These are phyloP conservation scores for Bungarus multicinctus DNA, from an alignment of 2,113 vertebrate species.

Conservation along the genomic window DNA sequence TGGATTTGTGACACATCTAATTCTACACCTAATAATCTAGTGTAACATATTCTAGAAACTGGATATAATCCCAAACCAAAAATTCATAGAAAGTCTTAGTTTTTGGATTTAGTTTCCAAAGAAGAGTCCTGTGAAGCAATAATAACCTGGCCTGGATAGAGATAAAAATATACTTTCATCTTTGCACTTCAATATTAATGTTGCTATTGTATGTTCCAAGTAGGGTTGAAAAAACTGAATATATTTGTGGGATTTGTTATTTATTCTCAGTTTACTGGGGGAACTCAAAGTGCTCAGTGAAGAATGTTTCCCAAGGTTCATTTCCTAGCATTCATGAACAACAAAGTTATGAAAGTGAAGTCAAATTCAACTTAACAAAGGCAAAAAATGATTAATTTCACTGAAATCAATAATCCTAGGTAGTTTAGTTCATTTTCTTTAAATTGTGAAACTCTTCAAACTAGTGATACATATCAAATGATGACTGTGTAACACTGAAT, in stretches of 20 bases:
- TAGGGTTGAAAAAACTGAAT: background rate
- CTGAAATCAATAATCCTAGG: background rate
- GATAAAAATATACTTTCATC: background rate
- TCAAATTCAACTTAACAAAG: background rate
- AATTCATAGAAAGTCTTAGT: background rate
- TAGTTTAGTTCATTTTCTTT: background rate
- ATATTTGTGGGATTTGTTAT: background rate
- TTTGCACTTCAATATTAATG: background rate
- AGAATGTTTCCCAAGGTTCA: background rate
- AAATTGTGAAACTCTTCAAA: background rate
- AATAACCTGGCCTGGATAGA: background rate
- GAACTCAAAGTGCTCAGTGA: background rate
- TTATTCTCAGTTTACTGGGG: background rate
- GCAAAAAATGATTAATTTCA: background rate
- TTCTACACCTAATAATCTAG: constrained; percentile 26
- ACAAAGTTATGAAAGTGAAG: background rate
- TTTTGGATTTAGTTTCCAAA: constrained; percentile 6
- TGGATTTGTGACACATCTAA: background rate
- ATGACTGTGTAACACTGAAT: background rate
- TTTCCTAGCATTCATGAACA: background rate
- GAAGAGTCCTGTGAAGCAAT: background rate
- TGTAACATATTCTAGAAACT: constrained; percentile 16
- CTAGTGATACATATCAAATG: background rate
- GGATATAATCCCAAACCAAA: constrained; percentile 11
- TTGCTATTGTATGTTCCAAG: background rate